Conservation (phyloP, 2,888 invertebrate species). For the Chironomus riparius region DNA sequence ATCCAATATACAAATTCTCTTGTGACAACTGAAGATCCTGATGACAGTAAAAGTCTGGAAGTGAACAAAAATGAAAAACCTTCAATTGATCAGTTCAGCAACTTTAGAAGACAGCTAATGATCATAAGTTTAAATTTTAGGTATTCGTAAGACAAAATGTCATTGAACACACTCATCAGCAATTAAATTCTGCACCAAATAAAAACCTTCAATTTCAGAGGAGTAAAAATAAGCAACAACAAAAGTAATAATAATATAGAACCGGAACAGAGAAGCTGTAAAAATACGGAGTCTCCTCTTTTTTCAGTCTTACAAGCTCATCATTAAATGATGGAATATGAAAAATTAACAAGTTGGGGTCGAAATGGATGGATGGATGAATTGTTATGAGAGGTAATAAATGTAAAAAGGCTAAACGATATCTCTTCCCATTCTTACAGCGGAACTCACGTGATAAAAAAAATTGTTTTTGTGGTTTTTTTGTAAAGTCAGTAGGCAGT, state of each 20-base stretch:
- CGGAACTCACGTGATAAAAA: neutral
- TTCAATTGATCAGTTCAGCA: too few species aligned
- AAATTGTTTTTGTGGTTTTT: neutral
- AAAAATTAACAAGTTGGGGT: conserved; percentile 16
- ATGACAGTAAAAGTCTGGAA: too few species aligned
- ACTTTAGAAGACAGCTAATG: too few species aligned
- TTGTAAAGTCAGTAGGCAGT: too few species aligned
- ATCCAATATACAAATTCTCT: too few species aligned
- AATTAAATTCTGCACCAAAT: too few species aligned
- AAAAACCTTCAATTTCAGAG: too few species aligned
- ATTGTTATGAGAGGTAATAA: neutral
- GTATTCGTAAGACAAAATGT: too few species aligned
- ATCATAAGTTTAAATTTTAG: too few species aligned
- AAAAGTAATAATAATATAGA: neutral
- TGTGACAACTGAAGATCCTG: too few species aligned
- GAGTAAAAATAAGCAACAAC: neutral
- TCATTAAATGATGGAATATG: conserved; percentile 10
- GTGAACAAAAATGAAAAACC: too few species aligned
- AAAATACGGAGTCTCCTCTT: neutral
- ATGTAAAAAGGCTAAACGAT: neutral
- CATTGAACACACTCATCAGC: too few species aligned
- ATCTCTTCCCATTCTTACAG: neutral
- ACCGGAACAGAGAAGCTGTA: conserved; percentile 15
- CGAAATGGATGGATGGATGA: neutral
- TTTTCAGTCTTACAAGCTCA: neutral